A percentile compares a stretch with the other conserved stretches of the same genome.
Conservation (phyloP, 2,797 vertebrate genomes). For the Myotis vivesi region DNA sequence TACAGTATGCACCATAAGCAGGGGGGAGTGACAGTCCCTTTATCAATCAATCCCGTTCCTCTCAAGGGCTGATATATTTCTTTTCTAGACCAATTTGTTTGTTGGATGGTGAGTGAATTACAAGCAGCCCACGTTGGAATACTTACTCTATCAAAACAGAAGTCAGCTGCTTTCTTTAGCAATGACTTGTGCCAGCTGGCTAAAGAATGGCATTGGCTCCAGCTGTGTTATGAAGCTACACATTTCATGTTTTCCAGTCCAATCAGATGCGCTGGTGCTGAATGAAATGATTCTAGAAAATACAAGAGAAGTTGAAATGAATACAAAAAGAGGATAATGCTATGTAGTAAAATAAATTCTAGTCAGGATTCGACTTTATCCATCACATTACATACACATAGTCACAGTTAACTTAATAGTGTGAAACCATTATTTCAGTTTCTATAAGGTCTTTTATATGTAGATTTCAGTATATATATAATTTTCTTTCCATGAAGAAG, state of each 20-base stretch:
- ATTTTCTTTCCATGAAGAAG: neutral
- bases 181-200: slow-evolving; percentile 61
- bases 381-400: slow-evolving; percentile 34
- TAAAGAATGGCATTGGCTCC: slow-evolving; percentile 62
- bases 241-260: slow-evolving; percentile 63
- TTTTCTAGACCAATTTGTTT: slow-evolving; percentile 72
- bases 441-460: slow-evolving; percentile 16
- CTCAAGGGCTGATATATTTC: slow-evolving; percentile 56
- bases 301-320: slow-evolving; percentile 47
- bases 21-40: neutral
- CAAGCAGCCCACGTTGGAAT: slow-evolving; percentile 62
- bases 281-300: slow-evolving; percentile 58
- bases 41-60: slow-evolving; percentile 36
- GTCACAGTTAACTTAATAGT: neutral
- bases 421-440: neutral
- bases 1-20: neutral
- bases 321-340: slow-evolving; percentile 44
- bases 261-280: slow-evolving; percentile 63
- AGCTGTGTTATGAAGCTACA: slow-evolving; percentile 71
- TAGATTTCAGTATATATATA: neutral
- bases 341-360: slow-evolving; percentile 42
- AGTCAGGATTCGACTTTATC: slow-evolving; percentile 15
- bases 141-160: slow-evolving; percentile 72
- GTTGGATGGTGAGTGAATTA: slow-evolving; percentile 64
- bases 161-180: slow-evolving; percentile 64